Evolutionary conservation across 2,797 vertebrate species (phyloP), one percentile per base, ranked within the genome.

Genomic region (Florisuga fusca): DNA sequence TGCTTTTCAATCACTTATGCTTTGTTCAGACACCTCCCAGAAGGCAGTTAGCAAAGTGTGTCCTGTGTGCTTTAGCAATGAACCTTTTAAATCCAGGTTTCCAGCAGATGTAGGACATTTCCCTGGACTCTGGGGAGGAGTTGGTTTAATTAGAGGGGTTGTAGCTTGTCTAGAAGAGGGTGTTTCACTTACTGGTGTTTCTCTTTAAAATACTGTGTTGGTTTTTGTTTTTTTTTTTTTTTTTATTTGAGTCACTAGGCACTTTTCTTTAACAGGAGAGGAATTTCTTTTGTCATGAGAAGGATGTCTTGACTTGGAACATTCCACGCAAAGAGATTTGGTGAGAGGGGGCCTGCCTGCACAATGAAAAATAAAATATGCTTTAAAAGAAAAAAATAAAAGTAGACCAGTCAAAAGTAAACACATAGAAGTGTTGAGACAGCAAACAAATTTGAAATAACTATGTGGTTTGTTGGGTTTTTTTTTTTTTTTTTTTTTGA

Each of bases 11-110:
- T 29, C 3, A 0, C 17, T 78, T 34, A 1, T 75, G 14, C 10
- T 41, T 68, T 83, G 26, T 34, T 81, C 45, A 14, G 17, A 1
- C 1, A 4, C 6, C 7, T 26, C 67, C 62, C 36, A n/a, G 48
- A 41, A 53, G n/a, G 38, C 50, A 38, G 29, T 33, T 25, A 58
- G 21, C 16, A 41, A 69, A 48, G 18, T 13, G 21, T 54, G 4
- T 12, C 7, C 7, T 1, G 1, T 2, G 1, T 27, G 38, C 13
- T 57, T 68, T 36, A 10, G n/a, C 14, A 27, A 73, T 9, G 12
- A 41, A 15, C 33, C 10, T 26, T 64, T 67, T 46, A 38, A 84
- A 81, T 71, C 4, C 8, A 15, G 10, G 4, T 59, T 61, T 54
- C 29, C 54, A 19, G 27, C 5, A 20, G 6, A 8, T 20, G 14